Evolutionary conservation across 2,797 vertebrate species (phyloP), one percentile per base, ranked within the genome.

Genomic region (Danio aesculapii): DNA sequence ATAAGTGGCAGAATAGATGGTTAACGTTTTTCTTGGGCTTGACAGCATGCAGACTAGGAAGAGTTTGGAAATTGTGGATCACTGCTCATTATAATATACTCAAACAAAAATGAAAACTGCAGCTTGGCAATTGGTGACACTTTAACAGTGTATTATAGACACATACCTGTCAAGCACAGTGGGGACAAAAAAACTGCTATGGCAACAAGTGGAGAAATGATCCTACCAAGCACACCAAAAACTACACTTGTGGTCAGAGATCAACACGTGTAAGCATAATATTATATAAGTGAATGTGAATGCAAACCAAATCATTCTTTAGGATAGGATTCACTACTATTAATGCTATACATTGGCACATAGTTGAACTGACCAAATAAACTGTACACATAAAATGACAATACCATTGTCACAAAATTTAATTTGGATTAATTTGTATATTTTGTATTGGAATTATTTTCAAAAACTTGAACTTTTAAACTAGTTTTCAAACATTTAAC

Each of bases 81-180:
- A 57, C 4, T 0, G 21, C 69, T 72, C 7, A 72, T 72, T 72
- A 72, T 58, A 72, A 44, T 10, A 44, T 57, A 58, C n/a, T 17
- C 11, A 72, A 72, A 21, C 52, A 57, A 17, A n/a, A 72, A 9
- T 57, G 0, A 21, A 72, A 72, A 6, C 41, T 17, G 47, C 14
- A n/a, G 12, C 69, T 72, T 72, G 41, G 19, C 41, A 21, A 21
- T 21, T 46, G 53, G 41, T 52, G 30, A 39, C 14, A 21, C 3
- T 69, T 69, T 69, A 13, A 52, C 8, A 50, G 6, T 50, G 47
- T 50, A 50, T 39, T 39, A 50, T 30, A 30, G 13, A 68, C 13
- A 39, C 66, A 69, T 52, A 10, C 5, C 52, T 57, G 52, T 53
- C 16, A 43, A 0, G 3, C 17, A 16, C 5, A 0, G n/a, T 13